Evolutionary conservation across 2,113 vertebrate species (phyloP), one percentile per base, ranked within the genome.

Genomic region (Percina caprodes): DNA sequence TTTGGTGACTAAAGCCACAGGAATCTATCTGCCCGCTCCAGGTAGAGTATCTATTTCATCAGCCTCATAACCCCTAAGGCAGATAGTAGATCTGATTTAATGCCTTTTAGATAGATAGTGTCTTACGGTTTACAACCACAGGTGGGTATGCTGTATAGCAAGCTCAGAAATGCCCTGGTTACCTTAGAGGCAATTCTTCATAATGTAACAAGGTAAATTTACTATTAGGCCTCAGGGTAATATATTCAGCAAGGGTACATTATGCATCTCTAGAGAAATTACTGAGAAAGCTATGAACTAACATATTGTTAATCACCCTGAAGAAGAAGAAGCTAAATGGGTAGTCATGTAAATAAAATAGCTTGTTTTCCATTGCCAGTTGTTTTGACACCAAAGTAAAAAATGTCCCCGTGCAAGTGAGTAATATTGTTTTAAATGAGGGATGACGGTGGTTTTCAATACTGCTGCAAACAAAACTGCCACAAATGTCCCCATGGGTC

Each of bases 371-470:
- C 72, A 70, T 77, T 76, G 45, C 59, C n/a, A 18, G 14, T 76
- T 83, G 69, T 84, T 87, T 82, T 76, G 86, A 88, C 77, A 60
- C 23, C 19, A 45, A 8, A 33, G 66, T 79, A 2, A 62, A n/a
- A 78, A 74, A 83, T 26, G 19, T n/a, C 19, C n/a, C 35, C 0
- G 82, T 48, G 21, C 42, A 15, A 56, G 61, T 80, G 83, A 92
- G 85, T 81, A 85, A 91, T 84, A 86, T 42, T 60, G 74, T 75
- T 89, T 88, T 73, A 88, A 91, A 92, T 87, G 67, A 78, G n/a
- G 70, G 21, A 75, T 82, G 89, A 86, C 89, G 69, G 73, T 77
- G 76, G 74, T 81, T 90, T 88, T 90, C 74, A 83, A 65, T 69
- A 33, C 58, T 12, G 6, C 87, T 80, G 86, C 84, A 81, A 91